Conservation (phyloP, 2,888 invertebrate species). For the Patella ulyssiponensis region DNA sequence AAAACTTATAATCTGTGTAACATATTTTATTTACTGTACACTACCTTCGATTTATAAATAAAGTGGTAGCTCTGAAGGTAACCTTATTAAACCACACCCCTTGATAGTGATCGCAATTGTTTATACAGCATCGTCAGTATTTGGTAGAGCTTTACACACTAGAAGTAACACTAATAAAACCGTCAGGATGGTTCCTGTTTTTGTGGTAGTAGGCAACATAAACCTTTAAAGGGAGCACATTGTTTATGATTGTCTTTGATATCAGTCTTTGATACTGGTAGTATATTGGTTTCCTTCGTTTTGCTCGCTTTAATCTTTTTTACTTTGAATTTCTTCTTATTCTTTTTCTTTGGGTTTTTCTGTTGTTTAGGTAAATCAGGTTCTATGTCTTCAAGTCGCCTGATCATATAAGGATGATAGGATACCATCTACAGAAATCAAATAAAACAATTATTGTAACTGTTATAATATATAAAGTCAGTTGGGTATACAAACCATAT, state of each 20-base stretch:
- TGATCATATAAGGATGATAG: conserved; percentile 54
- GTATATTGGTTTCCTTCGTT: not conserved
- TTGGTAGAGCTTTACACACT: no score
- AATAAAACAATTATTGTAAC: not conserved
- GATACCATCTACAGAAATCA: conserved; percentile 53
- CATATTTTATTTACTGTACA: no score
- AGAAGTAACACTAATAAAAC: no score
- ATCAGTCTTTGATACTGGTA: not conserved
- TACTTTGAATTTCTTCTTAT: not conserved
- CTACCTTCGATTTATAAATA: no score
- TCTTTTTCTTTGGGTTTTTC: not conserved
- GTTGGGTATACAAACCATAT: not conserved
- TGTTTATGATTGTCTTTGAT: not conserved
- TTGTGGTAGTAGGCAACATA: not conserved
- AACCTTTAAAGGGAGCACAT: conserved; percentile 5
- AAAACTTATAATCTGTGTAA: no score
- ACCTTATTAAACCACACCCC: no score
- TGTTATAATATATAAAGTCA: not conserved
- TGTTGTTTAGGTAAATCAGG: not conserved
- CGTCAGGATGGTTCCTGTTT: not conserved
- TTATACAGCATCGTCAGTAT: no score
- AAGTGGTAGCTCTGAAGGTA: no score
- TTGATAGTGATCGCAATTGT: no score
- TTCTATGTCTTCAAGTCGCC: conserved; percentile 27
- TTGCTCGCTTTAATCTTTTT: not conserved